Conservation (phyloP, 2,888 invertebrate genomes). For the Volucella bombylans region DNA sequence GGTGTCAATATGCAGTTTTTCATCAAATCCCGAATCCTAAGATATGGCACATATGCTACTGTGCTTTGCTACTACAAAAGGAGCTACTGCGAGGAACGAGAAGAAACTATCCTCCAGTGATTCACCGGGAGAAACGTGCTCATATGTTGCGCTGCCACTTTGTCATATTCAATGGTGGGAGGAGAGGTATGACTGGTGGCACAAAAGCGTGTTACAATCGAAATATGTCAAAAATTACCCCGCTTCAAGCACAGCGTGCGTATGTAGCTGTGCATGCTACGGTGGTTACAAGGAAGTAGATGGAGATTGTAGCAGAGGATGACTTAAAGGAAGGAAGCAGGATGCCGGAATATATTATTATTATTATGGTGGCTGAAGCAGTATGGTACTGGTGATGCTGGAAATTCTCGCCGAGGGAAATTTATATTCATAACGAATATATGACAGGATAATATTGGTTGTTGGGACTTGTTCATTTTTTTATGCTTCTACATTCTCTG, state of each 20-base stretch:
- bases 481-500: conserved; percentile 21
- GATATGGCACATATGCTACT: conserved; percentile 52
- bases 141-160: conserved; percentile 70
- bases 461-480: conserved; percentile 69
- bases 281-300: conserved; percentile 37
- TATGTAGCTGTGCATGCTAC: conserved; percentile 14
- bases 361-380: conserved; percentile 47
- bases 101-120: conserved; percentile 53
- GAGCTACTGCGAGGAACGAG: conserved; percentile 22
- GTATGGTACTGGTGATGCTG: conserved; percentile 45
- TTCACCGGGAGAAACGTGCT: conserved; percentile 42
- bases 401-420: conserved; percentile 75
- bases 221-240: conserved; percentile 70
- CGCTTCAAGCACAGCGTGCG: conserved; percentile 24
- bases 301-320: conserved; percentile 26
- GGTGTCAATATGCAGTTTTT: conserved; percentile 67
- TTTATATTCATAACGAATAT: conserved; percentile 77
- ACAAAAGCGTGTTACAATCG: conserved; percentile 29
- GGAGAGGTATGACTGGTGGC: not conserved
- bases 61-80: no score
- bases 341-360: conserved; percentile 73
- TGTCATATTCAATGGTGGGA: conserved; percentile 64
- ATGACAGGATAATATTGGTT: conserved; percentile 72
- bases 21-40: conserved; percentile 34
- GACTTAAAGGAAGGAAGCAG: conserved; percentile 62